Conservation (phyloP, 2,888 invertebrate genomes). For the Calephelis perditalis region DNA sequence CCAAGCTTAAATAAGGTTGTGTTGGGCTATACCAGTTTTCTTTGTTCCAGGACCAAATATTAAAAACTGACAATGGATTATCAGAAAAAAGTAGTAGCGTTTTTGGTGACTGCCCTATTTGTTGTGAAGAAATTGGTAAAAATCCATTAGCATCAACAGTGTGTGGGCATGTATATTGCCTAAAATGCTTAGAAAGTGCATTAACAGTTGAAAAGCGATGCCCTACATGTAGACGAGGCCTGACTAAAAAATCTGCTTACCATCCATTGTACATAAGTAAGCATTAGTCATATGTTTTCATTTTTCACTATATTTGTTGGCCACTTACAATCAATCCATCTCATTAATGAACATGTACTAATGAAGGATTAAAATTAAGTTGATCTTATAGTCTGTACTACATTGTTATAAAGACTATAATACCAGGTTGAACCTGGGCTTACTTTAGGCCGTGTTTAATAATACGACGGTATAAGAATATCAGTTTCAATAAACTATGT, state of each 20-base stretch:
- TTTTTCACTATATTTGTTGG: no score
- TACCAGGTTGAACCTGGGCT: no score
- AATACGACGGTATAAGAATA: no score
- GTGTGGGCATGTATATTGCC: conserved; percentile 60
- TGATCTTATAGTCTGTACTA: no score
- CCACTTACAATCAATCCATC: no score
- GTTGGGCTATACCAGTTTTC: not conserved
- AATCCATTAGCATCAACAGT: conserved; percentile 52
- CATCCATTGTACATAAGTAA: conserved; percentile 39
- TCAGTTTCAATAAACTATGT: no score
- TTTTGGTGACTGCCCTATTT: conserved; percentile 52
- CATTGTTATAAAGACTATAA: no score
- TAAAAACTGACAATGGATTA: conserved; percentile 4
- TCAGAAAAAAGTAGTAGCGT: conserved; percentile 18
- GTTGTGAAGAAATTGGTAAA: conserved; percentile 48
- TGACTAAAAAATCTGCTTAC: conserved; percentile 42
- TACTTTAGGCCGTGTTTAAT: no score
- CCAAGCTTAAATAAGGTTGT: no score
- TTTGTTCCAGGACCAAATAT: conserved; percentile 1
- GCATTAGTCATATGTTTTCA: not conserved
- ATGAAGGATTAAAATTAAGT: no score
- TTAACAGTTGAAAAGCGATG: conserved; percentile 42
- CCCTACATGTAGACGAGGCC: conserved; percentile 46
- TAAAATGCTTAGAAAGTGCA: conserved; percentile 41
- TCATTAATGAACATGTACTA: no score